A percentile compares a stretch with the other conserved stretches of the same genome.
These are phyloP conservation scores for Caracal caracal DNA, from an alignment of 2,113 vertebrate species.

Conservation along the genomic window DNA sequence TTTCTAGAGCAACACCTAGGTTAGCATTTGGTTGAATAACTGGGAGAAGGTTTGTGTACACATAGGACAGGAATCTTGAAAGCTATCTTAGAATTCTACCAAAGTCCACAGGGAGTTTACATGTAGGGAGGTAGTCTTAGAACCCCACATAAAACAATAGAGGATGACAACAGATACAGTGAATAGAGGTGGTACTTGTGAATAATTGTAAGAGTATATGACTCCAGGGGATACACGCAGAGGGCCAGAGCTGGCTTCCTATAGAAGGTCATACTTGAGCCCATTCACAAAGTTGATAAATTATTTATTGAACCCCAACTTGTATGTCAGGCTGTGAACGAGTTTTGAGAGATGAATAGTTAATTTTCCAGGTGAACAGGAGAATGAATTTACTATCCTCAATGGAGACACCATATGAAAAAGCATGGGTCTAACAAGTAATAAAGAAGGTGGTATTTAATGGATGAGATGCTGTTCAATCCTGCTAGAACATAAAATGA, in stretches of 20 bases:
- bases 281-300: neutral
- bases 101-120: neutral
- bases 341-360: neutral
- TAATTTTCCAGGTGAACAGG: neutral
- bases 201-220: neutral
- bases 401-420: neutral
- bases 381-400: neutral
- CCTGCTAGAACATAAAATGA: neutral
- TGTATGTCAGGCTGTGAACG: neutral
- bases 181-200: neutral
- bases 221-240: neutral
- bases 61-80: neutral
- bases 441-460: neutral
- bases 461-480: neutral
- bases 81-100: neutral
- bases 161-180: neutral
- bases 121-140: neutral
- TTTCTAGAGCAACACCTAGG: neutral
- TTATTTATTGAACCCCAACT: neutral
- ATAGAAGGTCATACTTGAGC: neutral
- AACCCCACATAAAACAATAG: neutral
- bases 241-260: neutral
- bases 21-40: constrained; percentile 7
- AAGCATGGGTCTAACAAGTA: neutral
- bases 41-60: neutral